Base-by-base conservation (phyloP, 2,113 vertebrate genomes). In the Rissa tridactyla region DNA sequence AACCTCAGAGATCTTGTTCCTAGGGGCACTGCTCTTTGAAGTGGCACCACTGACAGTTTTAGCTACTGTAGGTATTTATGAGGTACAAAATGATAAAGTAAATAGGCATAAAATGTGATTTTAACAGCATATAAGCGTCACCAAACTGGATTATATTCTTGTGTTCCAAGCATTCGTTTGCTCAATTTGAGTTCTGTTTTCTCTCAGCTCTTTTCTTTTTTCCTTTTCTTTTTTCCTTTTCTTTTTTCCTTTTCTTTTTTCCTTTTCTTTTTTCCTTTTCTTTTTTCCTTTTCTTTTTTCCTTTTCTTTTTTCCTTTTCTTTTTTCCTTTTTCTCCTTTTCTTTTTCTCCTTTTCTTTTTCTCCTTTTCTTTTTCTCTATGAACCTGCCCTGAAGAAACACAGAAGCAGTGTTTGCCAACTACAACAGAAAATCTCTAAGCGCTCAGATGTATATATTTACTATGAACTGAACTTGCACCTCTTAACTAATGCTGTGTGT, bases 61-160 rank as follows among this genome's bases (percentile, higher is more conserved):
- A 95, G 78, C 73, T 82, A 58, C 89, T 87, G 66, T 86, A 97
- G 78, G 58, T 91, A 91, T 95, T 97, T 95, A 95, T 82, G 91
- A 94, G 70, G 84, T 95, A 92, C 69, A 82, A 94, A 95, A 89
- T 89, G 92, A 84, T 92, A 94, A 90, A 91, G 72, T 93, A 94
- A 91, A 92, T 70, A 94, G 15, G 27, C 62, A 49, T 83, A 71
- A 87, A 87, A 95, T 88, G 42, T 68, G 57, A 69, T 87, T 94
- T 92, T 76, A 94, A 86, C 57, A 70, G 22, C 22, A 54, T 77
- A 26, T 62, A 85, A 79, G 11, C 54, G 57, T 89, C 72, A 96
- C 40, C 57, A 86, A 69, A 93, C 17, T 65, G 49, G 49, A 85
- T 91, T 95, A 72, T 77, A 57, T 65, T 94, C 34, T 92, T 85